Conservation (phyloP, 2,113 vertebrate genomes). For the Ardeotis arabs region DNA sequence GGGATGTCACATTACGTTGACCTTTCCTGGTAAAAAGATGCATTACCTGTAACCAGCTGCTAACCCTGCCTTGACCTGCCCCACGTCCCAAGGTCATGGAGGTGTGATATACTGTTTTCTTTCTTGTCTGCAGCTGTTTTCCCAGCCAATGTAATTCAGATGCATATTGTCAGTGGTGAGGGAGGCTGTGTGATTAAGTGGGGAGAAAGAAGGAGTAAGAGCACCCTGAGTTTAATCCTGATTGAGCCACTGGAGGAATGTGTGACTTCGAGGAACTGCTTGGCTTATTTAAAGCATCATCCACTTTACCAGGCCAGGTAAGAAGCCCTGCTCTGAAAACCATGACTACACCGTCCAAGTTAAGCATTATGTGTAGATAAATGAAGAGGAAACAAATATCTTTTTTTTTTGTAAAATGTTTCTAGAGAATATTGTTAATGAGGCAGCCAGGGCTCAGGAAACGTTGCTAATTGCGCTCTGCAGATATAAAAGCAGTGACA, state of each 20-base stretch:
- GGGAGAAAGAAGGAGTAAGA: neutral
- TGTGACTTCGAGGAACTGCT: neutral
- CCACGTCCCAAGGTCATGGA: constrained; percentile 35
- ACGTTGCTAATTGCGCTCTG: neutral
- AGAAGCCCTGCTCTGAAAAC: neutral
- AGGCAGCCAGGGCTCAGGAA: neutral
- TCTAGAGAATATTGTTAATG: neutral
- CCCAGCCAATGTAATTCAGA: neutral
- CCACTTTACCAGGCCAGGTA: neutral
- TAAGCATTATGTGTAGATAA: neutral
- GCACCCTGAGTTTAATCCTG: neutral
- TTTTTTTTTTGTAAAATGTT: neutral
- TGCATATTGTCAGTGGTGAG: neutral
- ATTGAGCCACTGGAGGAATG: neutral
- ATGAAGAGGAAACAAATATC: neutral
- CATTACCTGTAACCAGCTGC: constrained; percentile 57
- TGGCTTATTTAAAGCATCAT: neutral
- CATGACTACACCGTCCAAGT: neutral
- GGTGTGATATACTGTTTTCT: constrained; percentile 7
- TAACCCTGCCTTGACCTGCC: constrained; percentile 51
- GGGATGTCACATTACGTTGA: constrained; percentile 57
- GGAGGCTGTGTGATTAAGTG: neutral
- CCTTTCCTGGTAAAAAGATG: constrained; percentile 56
- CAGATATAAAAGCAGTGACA: neutral
- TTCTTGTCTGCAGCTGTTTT: constrained; percentile 38